Evolutionary conservation across 2,113 vertebrate genomes (phyloP), one percentile per base, ranked within the genome.

Genomic region (Chinchilla lanigera): DNA sequence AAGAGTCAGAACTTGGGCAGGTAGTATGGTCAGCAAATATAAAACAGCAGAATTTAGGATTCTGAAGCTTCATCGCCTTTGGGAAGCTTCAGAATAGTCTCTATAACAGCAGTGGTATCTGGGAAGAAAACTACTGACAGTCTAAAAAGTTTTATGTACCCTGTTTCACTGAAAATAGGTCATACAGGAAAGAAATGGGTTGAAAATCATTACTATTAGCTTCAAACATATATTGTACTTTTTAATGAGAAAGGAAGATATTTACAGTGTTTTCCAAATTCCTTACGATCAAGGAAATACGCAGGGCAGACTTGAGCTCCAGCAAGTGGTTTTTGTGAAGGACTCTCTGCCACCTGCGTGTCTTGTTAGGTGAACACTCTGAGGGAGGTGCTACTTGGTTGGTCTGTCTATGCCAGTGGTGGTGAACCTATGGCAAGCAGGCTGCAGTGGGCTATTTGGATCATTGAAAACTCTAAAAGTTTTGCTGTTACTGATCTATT

Each of bases 11-110:
- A 71, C 9, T 24, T 52, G 20, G 24, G 50, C 4, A 60, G 35
- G 26, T 35, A 38, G 7, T 44, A 14, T 61, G 22, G 14, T 22
- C 41, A 81, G 65, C 3, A 61, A 28, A 22, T 65, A 7, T 41
- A 86, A 93, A 86, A 78, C 22, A 89, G 54, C 6, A 95, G 38
- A 58, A 44, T 81, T 92, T 81, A 90, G 88, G 17, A 96, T 63
- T 13, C 6, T 26, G 24, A 94, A 61, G 14, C 33, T 73, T 67
- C 7, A 78, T 78, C 33, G 85, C 12, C 8, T 94, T 96, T 61
- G 44, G 44, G 38, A 87, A 67, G 41, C 54, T 77, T 87, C 52
- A 50, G n/a, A 77, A 87, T 89, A 81, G 38, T 63, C 50, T 90
- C 88, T 11, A n/a, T 69, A 35, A 12, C 12, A 81, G 24, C 5